These are phyloP conservation scores for Trichogramma dendrolimi DNA, from an alignment of 2,888 invertebrate genomes.

Conservation along the genomic window DNA sequence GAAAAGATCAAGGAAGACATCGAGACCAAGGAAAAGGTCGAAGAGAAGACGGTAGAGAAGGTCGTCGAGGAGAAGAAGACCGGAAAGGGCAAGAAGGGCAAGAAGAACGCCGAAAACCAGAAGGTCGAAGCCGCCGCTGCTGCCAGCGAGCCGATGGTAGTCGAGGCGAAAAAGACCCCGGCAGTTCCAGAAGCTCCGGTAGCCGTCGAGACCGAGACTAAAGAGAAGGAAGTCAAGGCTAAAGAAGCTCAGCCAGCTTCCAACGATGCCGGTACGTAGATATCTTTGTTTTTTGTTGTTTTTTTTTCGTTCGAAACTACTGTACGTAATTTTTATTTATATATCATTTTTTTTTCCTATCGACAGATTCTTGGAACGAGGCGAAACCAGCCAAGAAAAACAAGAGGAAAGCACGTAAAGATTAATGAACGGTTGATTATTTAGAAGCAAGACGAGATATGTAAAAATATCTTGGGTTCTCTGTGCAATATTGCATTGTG, in stretches of 20 bases:
- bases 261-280: neutral
- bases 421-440: slow-evolving; percentile 56
- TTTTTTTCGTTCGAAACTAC: neutral
- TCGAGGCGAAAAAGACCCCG: neutral
- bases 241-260: slow-evolving; percentile 38
- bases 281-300: neutral
- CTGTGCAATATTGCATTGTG: slow-evolving; percentile 4
- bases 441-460: neutral
- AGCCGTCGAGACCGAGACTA: neutral
- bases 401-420: slow-evolving; percentile 74
- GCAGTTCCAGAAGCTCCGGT: slow-evolving; percentile 1
- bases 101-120: slow-evolving; percentile 46
- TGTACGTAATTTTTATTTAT: neutral
- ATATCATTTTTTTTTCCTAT: neutral
- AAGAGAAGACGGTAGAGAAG: slow-evolving; percentile 36
- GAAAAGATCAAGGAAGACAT: slow-evolving; percentile 37
- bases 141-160: slow-evolving; percentile 6
- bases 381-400: slow-evolving; percentile 69
- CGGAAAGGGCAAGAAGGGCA: slow-evolving; percentile 50
- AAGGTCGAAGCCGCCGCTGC: slow-evolving; percentile 22
- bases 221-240: slow-evolving; percentile 1
- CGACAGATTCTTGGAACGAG: slow-evolving; percentile 70
- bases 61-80: slow-evolving; percentile 48
- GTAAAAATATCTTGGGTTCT: slow-evolving; percentile 22
- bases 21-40: slow-evolving; percentile 11